Evolutionary conservation across 35 echinoderm and acorn worm species (phyloP), one percentile per base, ranked within the genome.

Genomic region (Eucidaris tribuloides): DNA sequence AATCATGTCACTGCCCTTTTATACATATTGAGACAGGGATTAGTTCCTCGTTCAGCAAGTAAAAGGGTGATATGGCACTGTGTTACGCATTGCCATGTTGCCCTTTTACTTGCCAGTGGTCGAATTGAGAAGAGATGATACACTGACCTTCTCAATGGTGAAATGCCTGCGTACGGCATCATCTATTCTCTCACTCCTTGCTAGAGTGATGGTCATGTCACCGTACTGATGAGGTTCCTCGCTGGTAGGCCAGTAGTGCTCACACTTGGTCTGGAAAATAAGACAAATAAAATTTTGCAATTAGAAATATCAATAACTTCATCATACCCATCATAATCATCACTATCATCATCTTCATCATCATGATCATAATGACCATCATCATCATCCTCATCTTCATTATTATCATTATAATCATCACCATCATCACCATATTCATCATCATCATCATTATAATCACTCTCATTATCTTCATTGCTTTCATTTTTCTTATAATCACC

Each of bases 211-310:
- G 2, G 68, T 74, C 23, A 44, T 36, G 36, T 74, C 44, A 40
- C 68, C 68, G 37, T 74, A 20, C 38, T 35, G 15, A 7, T 41
- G 37, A 11, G 68, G 68, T 23, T 74, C 68, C 44, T 74, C 37
- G 15, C n/a, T 18, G 20, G 68, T 4, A 20, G 68, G 68, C 68
- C 68, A 74, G 68, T 74, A 74, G 41, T 44, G 68, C 17, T 74
- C 68, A 41, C 68, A 74, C 20, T 74, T 74, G 68, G 68, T 74
- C 68, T 74, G 68, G 11, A 38, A 41, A 14, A 27, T n/a, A 18
- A 11, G 39, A 74, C 9, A 52, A 52, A 52, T 11, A 52, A 52
- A 52, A 52, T 59, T 4, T 1, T 25, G 22, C 9, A 6, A 13
- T 63, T 62, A 2, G 9, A 13, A 30, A 29, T 63, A 31, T 30